phyloP scores from a whole-genome alignment of 2,113 vertebrate genomes.

The Porphyrio hochstetteri region DNA sequence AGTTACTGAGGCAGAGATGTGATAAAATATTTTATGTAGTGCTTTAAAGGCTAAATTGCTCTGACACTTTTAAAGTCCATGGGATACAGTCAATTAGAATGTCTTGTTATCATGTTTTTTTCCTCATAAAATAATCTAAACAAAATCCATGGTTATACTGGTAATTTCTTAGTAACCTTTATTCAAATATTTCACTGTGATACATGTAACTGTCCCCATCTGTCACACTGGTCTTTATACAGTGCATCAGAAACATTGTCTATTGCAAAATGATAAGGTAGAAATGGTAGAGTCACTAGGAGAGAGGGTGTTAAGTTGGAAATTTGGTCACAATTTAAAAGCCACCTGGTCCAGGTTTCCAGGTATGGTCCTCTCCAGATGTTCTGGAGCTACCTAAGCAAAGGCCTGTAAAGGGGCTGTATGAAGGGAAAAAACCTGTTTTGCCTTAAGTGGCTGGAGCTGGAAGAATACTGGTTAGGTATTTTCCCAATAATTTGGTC shows the following conservation, averaged over 20 bases:
- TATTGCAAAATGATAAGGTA: not conserved
- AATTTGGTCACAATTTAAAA: not conserved
- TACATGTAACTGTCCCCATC: fast-evolving
- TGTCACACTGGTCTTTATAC: not conserved
- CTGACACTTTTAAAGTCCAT: constrained; percentile 78
- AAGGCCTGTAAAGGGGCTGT: not conserved
- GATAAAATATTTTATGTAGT: constrained; percentile 92
- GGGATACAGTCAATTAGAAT: constrained; percentile 83
- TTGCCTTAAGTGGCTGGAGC: not conserved
- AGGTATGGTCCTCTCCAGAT: not conserved
- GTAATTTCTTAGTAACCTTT: not conserved
- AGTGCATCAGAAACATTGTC: not conserved
- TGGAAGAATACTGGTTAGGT: not conserved
- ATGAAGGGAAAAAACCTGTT: not conserved
- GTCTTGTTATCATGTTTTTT: constrained; percentile 81
- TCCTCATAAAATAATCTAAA: constrained; percentile 53
- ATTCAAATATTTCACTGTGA: not conserved
- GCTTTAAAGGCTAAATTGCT: constrained; percentile 83
- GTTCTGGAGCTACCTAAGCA: not conserved
- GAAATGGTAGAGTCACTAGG: not conserved
- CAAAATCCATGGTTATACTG: not conserved
- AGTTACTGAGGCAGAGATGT: constrained; percentile 84
- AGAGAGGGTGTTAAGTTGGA: not conserved
- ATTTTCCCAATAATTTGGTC: not conserved
- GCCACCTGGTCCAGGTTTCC: not conserved